A percentile compares a stretch with the other conserved stretches of the same genome.
These are phyloP conservation scores for Hydroisotoma schaefferi DNA, from an alignment of 2,888 invertebrate genomes.

Conservation along the genomic window DNA sequence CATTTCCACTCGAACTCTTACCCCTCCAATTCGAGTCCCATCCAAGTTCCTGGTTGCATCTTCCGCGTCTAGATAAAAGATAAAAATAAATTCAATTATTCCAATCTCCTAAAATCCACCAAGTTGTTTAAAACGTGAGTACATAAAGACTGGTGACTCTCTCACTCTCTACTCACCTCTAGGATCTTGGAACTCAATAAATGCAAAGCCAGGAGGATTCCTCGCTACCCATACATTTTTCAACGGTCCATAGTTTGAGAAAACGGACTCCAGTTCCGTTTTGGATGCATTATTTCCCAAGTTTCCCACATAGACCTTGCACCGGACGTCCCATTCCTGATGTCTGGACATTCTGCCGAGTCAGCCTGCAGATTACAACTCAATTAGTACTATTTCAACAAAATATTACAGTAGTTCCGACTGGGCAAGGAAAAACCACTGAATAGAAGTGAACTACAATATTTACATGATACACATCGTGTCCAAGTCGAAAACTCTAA, in stretches of 20 bases:
- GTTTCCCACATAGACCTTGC: slow-evolving; percentile 90
- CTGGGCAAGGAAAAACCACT: no score
- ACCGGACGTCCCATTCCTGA: slow-evolving; percentile 72
- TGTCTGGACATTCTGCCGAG: slow-evolving; percentile 9
- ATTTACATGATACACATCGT: no score
- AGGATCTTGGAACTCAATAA: slow-evolving; percentile 82
- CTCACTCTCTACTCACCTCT: slow-evolving; percentile 52
- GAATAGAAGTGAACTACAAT: no score
- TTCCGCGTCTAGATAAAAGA: slow-evolving; percentile 64
- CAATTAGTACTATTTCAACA: neutral
- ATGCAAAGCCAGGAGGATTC: slow-evolving; percentile 88
- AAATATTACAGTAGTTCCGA: no score
- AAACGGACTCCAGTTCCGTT: slow-evolving; percentile 81
- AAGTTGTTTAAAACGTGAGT: no score
- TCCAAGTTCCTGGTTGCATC: slow-evolving; percentile 80
- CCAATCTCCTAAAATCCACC: neutral
- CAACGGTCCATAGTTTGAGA: slow-evolving; percentile 80
- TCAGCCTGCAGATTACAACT: neutral
- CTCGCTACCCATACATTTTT: slow-evolving; percentile 91
- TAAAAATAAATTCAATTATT: neutral
- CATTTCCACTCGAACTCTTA: slow-evolving; percentile 86
- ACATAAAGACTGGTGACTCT: no score
- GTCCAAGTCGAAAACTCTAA: no score
- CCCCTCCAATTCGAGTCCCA: slow-evolving; percentile 65
- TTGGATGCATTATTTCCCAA: slow-evolving; percentile 85